These are phyloP conservation scores for Ornithorhynchus anatinus DNA, from an alignment of 2,113 vertebrate genomes.

Conservation along the genomic window DNA sequence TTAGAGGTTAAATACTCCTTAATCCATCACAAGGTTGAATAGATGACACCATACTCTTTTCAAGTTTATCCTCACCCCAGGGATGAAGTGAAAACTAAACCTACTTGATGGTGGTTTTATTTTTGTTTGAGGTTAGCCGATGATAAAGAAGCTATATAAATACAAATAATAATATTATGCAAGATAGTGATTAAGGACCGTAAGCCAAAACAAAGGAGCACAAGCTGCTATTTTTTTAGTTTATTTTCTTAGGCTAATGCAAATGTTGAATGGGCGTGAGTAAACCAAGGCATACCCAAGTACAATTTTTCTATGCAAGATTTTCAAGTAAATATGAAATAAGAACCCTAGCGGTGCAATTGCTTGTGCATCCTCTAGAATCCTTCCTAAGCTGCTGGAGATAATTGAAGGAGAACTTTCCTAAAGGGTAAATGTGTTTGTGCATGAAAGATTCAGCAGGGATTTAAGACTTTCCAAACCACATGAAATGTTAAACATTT, in stretches of 20 bases:
- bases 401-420: slow-evolving; percentile 43
- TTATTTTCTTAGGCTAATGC: slow-evolving; percentile 46
- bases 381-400: slow-evolving; percentile 28
- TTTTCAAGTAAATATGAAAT: not conserved
- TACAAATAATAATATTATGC: not conserved
- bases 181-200: not conserved
- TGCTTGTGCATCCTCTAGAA: slow-evolving; percentile 7
- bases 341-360: not conserved
- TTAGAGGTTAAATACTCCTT: no score
- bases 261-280: not conserved
- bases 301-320: not conserved
- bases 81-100: not conserved
- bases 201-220: not conserved
- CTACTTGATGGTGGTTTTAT: not conserved
- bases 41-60: no score
- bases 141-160: not conserved
- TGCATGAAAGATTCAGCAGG: slow-evolving; percentile 51
- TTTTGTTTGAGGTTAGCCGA: not conserved
- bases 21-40: no score
- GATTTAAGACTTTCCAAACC: slow-evolving; percentile 56
- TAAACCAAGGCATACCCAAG: slow-evolving; percentile 5
- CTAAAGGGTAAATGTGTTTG: slow-evolving; percentile 45
- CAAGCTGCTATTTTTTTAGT: not conserved
- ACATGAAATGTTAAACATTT: slow-evolving; percentile 55
- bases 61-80: no score